These are phyloP conservation scores for Esox niger DNA, from an alignment of 2,113 vertebrate species.

Conservation along the genomic window DNA sequence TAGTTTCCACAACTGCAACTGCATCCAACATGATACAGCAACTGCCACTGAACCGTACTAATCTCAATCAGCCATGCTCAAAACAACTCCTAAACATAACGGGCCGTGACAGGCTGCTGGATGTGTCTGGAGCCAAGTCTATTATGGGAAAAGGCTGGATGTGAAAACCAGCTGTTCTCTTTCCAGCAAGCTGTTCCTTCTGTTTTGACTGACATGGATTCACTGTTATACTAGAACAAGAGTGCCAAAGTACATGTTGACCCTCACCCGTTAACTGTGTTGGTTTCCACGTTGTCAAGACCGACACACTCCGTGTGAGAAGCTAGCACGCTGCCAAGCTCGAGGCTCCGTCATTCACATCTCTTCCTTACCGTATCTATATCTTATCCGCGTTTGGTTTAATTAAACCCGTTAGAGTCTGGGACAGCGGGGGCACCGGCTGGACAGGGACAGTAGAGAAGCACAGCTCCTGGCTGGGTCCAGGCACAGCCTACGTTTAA, in stretches of 20 bases:
- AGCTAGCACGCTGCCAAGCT: too few relatives aligned
- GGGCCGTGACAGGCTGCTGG: too few relatives aligned
- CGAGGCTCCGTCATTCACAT: too few relatives aligned
- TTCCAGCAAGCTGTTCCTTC: constrained; percentile 41
- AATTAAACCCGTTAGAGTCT: too few relatives aligned
- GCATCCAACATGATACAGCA: neutral
- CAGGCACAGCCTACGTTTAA: neutral
- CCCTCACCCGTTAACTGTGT: neutral
- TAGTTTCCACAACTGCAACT: neutral
- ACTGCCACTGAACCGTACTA: too few relatives aligned
- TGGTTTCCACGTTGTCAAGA: too few relatives aligned
- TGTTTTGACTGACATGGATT: constrained; percentile 61
- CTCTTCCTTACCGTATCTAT: too few relatives aligned
- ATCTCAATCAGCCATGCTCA: neutral
- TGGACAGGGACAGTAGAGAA: constrained; percentile 63
- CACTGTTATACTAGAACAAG: constrained; percentile 50
- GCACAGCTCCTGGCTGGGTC: constrained; percentile 50
- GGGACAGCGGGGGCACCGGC: constrained; percentile 72
- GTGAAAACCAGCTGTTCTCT: constrained; percentile 62
- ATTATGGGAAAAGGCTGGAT: too few relatives aligned
- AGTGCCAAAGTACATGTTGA: constrained; percentile 2
- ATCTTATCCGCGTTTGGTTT: too few relatives aligned
- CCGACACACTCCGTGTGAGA: too few relatives aligned
- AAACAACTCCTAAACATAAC: neutral
- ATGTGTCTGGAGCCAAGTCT: neutral